Percentiles rank a stretch among this genome's conserved stretches.
These are phyloP conservation scores for Siniperca scherzeri DNA, from an alignment of 2,797 vertebrate species.

Conservation along the genomic window DNA sequence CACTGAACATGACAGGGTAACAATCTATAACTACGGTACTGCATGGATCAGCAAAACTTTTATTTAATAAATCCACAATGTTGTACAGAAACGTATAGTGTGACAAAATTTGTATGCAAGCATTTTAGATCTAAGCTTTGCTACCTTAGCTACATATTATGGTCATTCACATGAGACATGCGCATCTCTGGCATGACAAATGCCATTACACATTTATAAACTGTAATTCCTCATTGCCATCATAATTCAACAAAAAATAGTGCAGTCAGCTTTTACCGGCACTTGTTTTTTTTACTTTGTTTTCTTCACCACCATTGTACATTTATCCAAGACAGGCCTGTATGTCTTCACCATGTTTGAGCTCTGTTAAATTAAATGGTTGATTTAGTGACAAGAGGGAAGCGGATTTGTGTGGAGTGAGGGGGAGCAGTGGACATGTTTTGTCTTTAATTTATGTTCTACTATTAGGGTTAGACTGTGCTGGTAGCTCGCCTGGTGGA, in stretches of 20 bases:
- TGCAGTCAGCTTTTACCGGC: neutral
- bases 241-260: neutral
- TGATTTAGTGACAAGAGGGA: conserved; percentile 41
- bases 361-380: conserved; percentile 38
- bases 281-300: neutral
- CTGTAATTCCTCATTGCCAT: neutral
- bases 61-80: neutral
- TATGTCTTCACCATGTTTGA: conserved; percentile 23
- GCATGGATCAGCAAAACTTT: neutral
- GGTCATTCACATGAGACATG: neutral
- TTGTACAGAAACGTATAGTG: neutral
- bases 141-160: neutral
- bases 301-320: neutral
- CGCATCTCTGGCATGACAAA: neutral
- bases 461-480: neutral
- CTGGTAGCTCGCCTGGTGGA: no score
- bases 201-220: neutral
- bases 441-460: conserved; percentile 33
- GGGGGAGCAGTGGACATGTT: conserved; percentile 18
- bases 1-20: neutral
- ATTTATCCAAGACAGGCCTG: neutral
- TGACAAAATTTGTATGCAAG: neutral
- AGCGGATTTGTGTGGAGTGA: conserved; percentile 29
- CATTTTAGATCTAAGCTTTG: neutral
- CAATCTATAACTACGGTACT: neutral